Evolutionary conservation across 2,797 vertebrate genomes (phyloP).

Genomic region (Cyclopterus lumpus): DNA sequence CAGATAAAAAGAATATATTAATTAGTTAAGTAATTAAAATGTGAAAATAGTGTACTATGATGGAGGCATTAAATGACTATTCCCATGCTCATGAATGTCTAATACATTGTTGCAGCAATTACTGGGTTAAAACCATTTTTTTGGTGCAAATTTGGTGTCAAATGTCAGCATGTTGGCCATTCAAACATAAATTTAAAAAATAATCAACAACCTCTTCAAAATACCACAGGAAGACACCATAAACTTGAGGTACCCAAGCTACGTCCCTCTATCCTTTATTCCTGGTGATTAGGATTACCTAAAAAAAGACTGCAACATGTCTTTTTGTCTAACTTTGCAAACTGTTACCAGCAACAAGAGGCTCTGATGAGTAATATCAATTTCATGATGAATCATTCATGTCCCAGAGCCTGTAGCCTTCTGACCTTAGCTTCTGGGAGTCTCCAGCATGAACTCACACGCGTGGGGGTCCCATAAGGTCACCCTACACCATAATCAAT

Average conservation of each 20-base stretch:
- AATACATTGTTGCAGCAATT: neutral
- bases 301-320: constrained; percentile 39
- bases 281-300: constrained; percentile 12
- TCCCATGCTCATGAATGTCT: neutral
- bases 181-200: too few species aligned
- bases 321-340: constrained; percentile 39
- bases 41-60: too few species aligned
- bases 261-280: neutral
- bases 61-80: neutral
- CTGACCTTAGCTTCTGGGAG: constrained; percentile 64
- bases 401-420: constrained; percentile 39
- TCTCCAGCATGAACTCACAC: constrained; percentile 49
- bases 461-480: constrained; percentile 57
- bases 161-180: too few species aligned
- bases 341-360: constrained; percentile 32
- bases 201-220: neutral
- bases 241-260: neutral
- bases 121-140: neutral
- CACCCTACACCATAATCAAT: constrained; percentile 58
- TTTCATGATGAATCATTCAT: constrained; percentile 71
- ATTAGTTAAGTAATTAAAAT: too few species aligned
- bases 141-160: neutral
- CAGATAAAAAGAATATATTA: too few species aligned
- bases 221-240: neutral
- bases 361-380: constrained; percentile 54